A percentile compares a stretch with the other conserved stretches of the same genome.
Evolutionary conservation across 2,113 vertebrate species (phyloP).

Genomic region (Sinocyclocheilus anophthalmus): DNA sequence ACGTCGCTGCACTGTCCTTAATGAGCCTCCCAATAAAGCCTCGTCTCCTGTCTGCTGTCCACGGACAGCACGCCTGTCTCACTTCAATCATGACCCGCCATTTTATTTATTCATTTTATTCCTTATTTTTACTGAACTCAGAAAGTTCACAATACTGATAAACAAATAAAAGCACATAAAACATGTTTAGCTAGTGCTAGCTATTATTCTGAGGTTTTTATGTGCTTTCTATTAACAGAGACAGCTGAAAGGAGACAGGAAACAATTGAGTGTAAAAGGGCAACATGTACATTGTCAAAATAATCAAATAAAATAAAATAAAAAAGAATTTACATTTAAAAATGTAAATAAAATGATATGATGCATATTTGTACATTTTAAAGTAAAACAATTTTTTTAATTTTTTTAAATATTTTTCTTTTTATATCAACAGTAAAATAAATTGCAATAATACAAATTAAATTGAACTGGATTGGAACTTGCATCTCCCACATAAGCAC

Average conservation of each 20-base stretch:
- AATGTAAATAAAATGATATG: neutral
- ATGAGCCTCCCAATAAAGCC: slow-evolving; percentile 74
- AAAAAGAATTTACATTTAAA: neutral
- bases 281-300: neutral
- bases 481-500: neutral
- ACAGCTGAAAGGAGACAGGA: neutral
- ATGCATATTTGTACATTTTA: neutral
- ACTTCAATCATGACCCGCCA: slow-evolving; percentile 69
- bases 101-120: slow-evolving; percentile 69
- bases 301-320: neutral
- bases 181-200: slow-evolving; percentile 68
- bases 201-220: neutral
- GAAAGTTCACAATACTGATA: slow-evolving; percentile 77
- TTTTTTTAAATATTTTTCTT: too few species aligned
- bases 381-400: neutral
- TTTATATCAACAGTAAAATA: too few species aligned
- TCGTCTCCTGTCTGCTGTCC: slow-evolving; percentile 63
- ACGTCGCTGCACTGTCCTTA: slow-evolving; percentile 76
- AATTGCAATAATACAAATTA: neutral
- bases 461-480: neutral
- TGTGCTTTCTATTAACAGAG: neutral
- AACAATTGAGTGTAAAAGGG: neutral
- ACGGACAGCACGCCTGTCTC: slow-evolving; percentile 67
- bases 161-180: slow-evolving; percentile 77
- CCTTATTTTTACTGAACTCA: slow-evolving; percentile 70